Evolutionary conservation across 2,888 invertebrate genomes (phyloP), one percentile per base, ranked within the genome.

Genomic region (Ochropleura plecta): DNA sequence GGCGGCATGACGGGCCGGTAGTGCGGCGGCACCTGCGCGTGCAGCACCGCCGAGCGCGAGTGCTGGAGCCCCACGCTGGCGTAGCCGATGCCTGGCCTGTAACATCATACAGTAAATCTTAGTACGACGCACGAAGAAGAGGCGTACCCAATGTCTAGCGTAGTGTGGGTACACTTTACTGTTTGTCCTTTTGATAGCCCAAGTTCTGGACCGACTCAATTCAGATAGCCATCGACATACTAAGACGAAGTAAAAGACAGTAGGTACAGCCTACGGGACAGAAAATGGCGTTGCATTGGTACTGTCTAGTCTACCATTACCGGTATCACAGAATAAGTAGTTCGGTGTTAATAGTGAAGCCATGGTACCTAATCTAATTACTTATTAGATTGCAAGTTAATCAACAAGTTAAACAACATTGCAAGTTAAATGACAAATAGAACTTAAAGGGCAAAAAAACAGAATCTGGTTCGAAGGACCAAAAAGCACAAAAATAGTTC

Each of bases 21-120:
- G 91, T 96, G 96, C 79, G 95, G 96, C 85, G 95, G 96, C 86
- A 96, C 96, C 88, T 97, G 97, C 85, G 96, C 96, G 90, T 98
- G 97, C 88, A 98, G 96, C 89, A 98, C 97, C 87, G 98, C 98
- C 48, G 98, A 98, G 84, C 98, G 97, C 86, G 98, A 98, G 93
- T 98, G 97, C 91, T 97, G 97, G 74, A 97, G 94, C 78, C 96
- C 95, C 88, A 95, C 94, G 90, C 93, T 91, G 89, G 93, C 88
- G 94, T 96, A 94, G 44, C 95, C 95, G 81, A 95, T 90, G 91
- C 95, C 94, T 90, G 96, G 94, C 94, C 96, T 96, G 93, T 0
- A 92, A 92, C 46, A 16, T 7, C 4, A 80, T 0, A 81, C 9
- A 48, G 6, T 14, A 48, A 10, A 40, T 18, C 7, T 70, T 70